Evolutionary conservation across 2,797 vertebrate species (phyloP), one percentile per base, ranked within the genome.

Genomic region (Diglossa cyanea): DNA sequence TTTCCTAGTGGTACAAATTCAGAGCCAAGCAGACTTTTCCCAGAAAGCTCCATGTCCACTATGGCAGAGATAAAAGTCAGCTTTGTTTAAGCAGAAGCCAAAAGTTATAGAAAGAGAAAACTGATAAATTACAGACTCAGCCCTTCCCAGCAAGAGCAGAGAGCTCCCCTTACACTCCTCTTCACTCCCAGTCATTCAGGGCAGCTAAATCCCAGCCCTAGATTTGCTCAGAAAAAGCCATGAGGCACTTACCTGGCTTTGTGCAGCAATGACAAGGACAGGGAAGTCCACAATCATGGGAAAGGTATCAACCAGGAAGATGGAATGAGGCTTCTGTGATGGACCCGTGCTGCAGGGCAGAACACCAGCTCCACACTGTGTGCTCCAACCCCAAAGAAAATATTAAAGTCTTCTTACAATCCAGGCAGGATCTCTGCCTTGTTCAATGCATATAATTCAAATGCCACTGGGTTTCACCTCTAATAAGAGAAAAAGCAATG

Each of bases 271-370:
- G 65, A 68, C 10, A 44, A 47, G 11, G 31, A 48, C 31, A 45
- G 13, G 14, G 26, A 77, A 10, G 7, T 79, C 54, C 42, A 12
- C 0, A 2, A 17, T 13, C 47, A 28, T 0, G 0, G 30, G 30
- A 57, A 66, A 70, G 26, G 5, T 45, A 18, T 11, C 66, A n/a
- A 16, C 30, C 0, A 4, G 28, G 58, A 91, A 65, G 44, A 39
- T 0, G 0, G 20, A 51, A 65, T 17, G 31, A 85, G 8, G 10
- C 25, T 72, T 71, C 76, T 48, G 23, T 23, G 13, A 25, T 23
- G 12, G 18, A 50, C 13, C n/a, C 33, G 26, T 37, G 54, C 30
- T 61, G 25, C 39, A 61, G 50, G 13, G 48, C 47, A 67, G 45
- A 67, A 72, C 53, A 77, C 7, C 48, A 83, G 42, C 19, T 37